A percentile compares a stretch with the other conserved stretches of the same genome.
These are phyloP conservation scores for Diloba caeruleocephala DNA, from an alignment of 2,888 invertebrate species.

Conservation along the genomic window DNA sequence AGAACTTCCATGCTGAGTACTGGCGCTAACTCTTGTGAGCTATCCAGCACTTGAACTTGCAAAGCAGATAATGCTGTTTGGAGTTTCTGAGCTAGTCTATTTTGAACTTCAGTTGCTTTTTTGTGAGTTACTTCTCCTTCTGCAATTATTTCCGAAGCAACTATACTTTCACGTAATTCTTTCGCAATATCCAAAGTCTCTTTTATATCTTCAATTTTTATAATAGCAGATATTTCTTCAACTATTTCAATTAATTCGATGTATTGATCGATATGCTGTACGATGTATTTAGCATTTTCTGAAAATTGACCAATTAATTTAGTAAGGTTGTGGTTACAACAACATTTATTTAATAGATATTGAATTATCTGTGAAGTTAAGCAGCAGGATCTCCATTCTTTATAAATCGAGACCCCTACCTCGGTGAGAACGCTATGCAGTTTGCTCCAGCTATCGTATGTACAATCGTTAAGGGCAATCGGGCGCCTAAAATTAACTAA, in stretches of 20 bases:
- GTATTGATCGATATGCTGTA: slow-evolving; percentile 74
- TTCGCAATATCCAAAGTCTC: slow-evolving; percentile 69
- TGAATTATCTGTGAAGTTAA: too few relatives aligned
- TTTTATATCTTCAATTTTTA: slow-evolving; percentile 68
- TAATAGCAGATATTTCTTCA: slow-evolving; percentile 72
- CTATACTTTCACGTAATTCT: slow-evolving; percentile 68
- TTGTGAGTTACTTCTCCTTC: slow-evolving; percentile 36
- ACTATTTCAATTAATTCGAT: slow-evolving; percentile 76
- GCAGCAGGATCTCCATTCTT: too few relatives aligned
- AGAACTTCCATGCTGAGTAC: slow-evolving; percentile 58
- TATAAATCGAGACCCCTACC: too few relatives aligned
- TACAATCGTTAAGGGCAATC: too few relatives aligned
- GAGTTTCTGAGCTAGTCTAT: slow-evolving; percentile 64
- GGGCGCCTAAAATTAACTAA: too few relatives aligned
- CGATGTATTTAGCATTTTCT: slow-evolving; percentile 65
- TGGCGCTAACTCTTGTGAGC: slow-evolving; percentile 62
- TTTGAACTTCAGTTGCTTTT: slow-evolving; percentile 43
- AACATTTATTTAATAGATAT: too few relatives aligned
- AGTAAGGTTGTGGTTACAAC: not conserved
- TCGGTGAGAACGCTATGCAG: too few relatives aligned
- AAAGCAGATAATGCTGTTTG: slow-evolving; percentile 67
- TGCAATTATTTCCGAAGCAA: slow-evolving; percentile 38
- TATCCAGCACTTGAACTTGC: slow-evolving; percentile 68
- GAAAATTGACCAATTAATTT: slow-evolving; percentile 50
- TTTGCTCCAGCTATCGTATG: too few relatives aligned